Conservation (phyloP, 92 coral and sea anemone species). For the Parazoanthus atlanticus region DNA sequence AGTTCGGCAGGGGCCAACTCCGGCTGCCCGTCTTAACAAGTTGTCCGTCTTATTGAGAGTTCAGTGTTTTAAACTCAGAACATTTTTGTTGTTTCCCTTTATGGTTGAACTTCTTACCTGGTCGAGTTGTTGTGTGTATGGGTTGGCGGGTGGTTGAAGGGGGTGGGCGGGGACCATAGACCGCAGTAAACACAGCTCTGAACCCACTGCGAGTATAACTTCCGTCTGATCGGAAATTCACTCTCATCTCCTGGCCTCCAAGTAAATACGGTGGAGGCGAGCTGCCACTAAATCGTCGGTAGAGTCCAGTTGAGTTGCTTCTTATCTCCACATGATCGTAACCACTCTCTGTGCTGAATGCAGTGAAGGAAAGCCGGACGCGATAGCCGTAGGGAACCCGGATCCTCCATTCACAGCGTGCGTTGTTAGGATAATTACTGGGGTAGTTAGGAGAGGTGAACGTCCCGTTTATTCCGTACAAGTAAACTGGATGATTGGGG, state of each 20-base stretch:
- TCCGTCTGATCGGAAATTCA: not conserved
- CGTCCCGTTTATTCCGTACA: not conserved
- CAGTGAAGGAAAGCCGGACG: not conserved
- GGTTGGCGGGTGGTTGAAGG: not conserved
- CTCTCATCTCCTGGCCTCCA: not conserved
- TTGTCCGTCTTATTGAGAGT: too few relatives aligned
- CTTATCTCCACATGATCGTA: not conserved
- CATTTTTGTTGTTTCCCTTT: too few relatives aligned
- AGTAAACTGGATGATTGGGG: not conserved
- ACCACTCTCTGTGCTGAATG: not conserved
- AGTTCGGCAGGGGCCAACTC: too few relatives aligned
- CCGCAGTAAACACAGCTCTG: not conserved
- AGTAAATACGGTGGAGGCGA: not conserved
- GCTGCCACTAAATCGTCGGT: not conserved
- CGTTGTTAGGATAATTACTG: not conserved
- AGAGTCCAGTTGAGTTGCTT: not conserved
- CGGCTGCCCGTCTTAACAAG: too few relatives aligned
- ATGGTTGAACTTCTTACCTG: too few relatives aligned
- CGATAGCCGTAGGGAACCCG: not conserved
- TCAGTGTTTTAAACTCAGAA: too few relatives aligned
- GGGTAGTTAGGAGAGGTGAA: not conserved
- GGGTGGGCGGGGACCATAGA: not conserved
- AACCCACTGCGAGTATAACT: not conserved
- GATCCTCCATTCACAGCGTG: not conserved
- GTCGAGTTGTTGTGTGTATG: too few relatives aligned